Evolutionary conservation across 1,140 invertebrate species (phyloP).

Genomic region (Acromyrmex heyeri): DNA sequence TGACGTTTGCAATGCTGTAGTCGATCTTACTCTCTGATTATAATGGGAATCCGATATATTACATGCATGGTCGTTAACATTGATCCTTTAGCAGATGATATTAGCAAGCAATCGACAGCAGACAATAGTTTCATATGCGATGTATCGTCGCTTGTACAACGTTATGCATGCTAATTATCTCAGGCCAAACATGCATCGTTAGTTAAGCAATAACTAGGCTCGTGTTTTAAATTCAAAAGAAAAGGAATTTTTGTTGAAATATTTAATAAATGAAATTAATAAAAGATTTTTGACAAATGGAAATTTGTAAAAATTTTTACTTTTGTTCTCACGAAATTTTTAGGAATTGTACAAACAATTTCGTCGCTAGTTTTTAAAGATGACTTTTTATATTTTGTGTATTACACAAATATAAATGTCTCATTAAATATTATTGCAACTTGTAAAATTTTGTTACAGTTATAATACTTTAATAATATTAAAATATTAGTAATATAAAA

Average conservation of each 20-base stretch:
- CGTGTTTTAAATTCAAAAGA: background rate
- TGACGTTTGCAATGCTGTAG: constrained; percentile 40
- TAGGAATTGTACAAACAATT: background rate
- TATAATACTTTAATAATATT: constrained; percentile 2
- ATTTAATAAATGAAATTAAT: background rate
- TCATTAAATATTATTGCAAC: background rate
- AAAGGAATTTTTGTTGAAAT: background rate
- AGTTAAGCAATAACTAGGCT: background rate
- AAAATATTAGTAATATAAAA: background rate
- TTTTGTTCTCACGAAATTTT: background rate
- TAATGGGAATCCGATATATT: constrained; percentile 64
- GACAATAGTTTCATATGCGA: constrained; percentile 50
- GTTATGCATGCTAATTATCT: constrained; percentile 13
- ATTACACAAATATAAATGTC: background rate
- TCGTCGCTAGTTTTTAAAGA: background rate
- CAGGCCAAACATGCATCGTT: constrained; percentile 1
- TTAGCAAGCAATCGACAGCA: constrained; percentile 53
- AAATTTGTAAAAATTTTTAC: background rate
- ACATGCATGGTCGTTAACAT: constrained; percentile 52
- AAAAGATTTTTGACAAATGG: background rate
- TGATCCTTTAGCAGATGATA: constrained; percentile 59
- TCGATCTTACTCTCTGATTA: constrained; percentile 53
- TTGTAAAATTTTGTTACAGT: background rate
- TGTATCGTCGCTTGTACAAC: constrained; percentile 31
- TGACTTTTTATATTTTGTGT: background rate